These are phyloP conservation scores for Aphidius ervi DNA, from an alignment of 1,140 invertebrate species.

Conservation along the genomic window DNA sequence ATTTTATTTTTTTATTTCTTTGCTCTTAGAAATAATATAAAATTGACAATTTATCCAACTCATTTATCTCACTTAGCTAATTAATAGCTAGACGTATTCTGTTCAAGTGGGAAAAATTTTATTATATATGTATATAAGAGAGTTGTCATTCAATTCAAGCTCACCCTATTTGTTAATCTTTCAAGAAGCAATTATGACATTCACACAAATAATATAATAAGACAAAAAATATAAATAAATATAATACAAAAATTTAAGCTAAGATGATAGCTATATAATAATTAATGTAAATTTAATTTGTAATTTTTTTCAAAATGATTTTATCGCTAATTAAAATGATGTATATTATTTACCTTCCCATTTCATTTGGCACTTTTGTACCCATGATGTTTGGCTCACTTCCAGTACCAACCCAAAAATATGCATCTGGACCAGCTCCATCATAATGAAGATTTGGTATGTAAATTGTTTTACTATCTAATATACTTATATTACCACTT, in stretches of 20 bases:
- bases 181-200: too few relatives aligned
- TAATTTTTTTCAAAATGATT: background rate
- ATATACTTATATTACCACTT: conserved; percentile 84
- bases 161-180: too few relatives aligned
- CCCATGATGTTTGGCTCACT: conserved; percentile 75
- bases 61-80: too few relatives aligned
- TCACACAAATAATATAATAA: too few relatives aligned
- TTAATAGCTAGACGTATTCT: too few relatives aligned
- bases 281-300: background rate
- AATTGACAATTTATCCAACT: too few relatives aligned
- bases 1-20: background rate
- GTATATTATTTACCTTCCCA: conserved; percentile 57
- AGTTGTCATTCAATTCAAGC: too few relatives aligned
- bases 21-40: too few relatives aligned
- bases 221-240: conserved; percentile 1
- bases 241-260: background rate
- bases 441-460: conserved; percentile 91
- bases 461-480: conserved; percentile 88
- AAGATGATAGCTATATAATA: background rate
- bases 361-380: conserved; percentile 84
- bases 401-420: conserved; percentile 90
- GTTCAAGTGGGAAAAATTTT: too few relatives aligned
- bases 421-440: conserved; percentile 83
- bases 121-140: too few relatives aligned
- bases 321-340: background rate